phyloP scores from a whole-genome alignment of 2,113 vertebrate genomes.

The Ceratotherium simum region DNA sequence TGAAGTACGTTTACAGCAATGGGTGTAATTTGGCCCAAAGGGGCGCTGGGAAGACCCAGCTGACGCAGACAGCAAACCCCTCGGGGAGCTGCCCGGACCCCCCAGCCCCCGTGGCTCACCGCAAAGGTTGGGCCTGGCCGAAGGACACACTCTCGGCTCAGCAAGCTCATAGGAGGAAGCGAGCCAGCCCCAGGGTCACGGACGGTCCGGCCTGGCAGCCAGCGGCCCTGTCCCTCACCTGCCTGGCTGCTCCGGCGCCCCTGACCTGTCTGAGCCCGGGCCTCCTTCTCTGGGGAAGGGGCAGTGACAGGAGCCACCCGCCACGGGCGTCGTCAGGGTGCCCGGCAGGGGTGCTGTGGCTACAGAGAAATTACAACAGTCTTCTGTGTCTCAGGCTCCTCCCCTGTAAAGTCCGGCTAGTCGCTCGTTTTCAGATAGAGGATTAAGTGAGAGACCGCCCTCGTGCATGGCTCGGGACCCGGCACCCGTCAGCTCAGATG shows the following conservation, averaged over 20 bases:
- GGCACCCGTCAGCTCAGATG: fast-evolving
- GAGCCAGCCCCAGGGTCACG: not conserved
- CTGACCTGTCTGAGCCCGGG: not conserved
- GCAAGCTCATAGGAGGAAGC: not conserved
- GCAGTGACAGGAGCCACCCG: fast-evolving
- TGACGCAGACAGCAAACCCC: too few relatives aligned
- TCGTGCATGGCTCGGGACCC: fast-evolving
- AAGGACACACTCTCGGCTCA: not conserved
- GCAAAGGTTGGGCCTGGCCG: not conserved
- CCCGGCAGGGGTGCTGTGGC: not conserved
- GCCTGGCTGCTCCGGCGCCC: fast-evolving
- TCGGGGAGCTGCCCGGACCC: fast-evolving
- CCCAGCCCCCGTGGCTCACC: fast-evolving
- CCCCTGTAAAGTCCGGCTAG: fast-evolving
- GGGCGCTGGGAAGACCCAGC: fast-evolving
- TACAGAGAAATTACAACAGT: fast-evolving
- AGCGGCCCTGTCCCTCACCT: not conserved
- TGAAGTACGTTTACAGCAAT: not conserved
- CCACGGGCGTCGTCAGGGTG: fast-evolving
- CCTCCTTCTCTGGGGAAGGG: not conserved
- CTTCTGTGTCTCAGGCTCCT: not conserved
- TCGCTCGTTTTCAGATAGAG: fast-evolving
- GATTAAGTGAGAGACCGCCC: too few relatives aligned
- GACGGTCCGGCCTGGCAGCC: not conserved
- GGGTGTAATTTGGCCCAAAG: too few relatives aligned